Conservation (phyloP, 2,113 vertebrate species). For the Tyrannus savana region DNA sequence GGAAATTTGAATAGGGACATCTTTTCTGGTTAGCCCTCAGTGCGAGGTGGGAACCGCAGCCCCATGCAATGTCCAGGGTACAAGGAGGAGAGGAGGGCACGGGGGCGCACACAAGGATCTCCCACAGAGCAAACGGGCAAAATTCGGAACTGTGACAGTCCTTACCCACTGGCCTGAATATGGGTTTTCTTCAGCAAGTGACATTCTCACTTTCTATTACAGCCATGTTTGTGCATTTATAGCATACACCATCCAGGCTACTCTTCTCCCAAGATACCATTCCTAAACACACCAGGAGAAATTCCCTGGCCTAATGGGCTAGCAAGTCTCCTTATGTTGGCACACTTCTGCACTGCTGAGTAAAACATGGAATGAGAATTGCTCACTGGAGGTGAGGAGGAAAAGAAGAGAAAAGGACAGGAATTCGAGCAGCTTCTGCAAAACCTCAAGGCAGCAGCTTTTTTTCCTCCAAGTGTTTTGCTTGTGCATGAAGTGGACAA, state of each 20-base stretch:
- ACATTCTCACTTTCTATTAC: neutral
- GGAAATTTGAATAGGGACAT: constrained; percentile 59
- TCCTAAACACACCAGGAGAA: neutral
- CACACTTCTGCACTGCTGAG: neutral
- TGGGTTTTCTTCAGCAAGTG: neutral
- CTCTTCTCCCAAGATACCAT: neutral
- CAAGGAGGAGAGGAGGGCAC: neutral
- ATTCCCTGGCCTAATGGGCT: neutral
- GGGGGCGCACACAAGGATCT: neutral
- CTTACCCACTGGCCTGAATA: neutral
- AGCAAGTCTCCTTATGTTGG: neutral
- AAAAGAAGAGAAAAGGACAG: neutral
- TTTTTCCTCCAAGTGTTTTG: neutral
- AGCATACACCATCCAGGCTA: neutral
- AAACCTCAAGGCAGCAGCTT: neutral
- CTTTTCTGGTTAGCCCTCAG: constrained; percentile 12
- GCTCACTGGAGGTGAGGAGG: neutral
- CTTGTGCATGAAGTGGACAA: neutral
- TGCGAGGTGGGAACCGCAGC: neutral
- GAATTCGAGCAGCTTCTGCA: neutral
- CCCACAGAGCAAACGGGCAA: neutral
- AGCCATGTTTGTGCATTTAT: rapidly evolving
- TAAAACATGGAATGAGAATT: neutral
- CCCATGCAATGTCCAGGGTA: neutral
- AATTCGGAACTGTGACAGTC: neutral